Base-by-base conservation (phyloP, 2,888 invertebrate species). In the Choristoneura rosaceana region DNA sequence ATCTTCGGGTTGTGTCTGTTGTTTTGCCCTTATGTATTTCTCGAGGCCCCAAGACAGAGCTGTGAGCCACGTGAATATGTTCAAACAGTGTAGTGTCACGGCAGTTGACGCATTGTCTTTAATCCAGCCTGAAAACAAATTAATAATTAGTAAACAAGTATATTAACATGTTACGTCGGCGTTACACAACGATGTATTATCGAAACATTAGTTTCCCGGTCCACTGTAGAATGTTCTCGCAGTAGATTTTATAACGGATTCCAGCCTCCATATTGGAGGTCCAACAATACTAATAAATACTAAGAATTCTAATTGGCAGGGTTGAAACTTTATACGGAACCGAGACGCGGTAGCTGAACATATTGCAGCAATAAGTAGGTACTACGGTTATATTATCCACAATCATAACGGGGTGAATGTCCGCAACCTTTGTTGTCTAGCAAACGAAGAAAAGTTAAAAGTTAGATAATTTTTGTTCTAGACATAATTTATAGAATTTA, bases 31-130 rank as follows among this genome's bases (percentile, higher is more conserved):
- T 55, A 92, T 86, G 76, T 87, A 93, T 76, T 92, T 93, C 79
- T 96, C 96, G 5, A 95, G 73, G 2, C 94, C 92, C 96, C 96
- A 97, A 1, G 95, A 95, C 10, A 95, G 82, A 0, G 95, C 95
- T 0, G 96, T 96, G 5, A 95, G 76, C 85, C 95, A 96, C 0
- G 96, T 95, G 80, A 96, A 94, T 45, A 96, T 93, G 78, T 96
- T 96, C 1, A 97, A 88, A 75, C 95, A 95, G 81, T 96, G 96
- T 58, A 97, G 83, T 4, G 96, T 95, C 17, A 96, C 90, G 8
- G 95, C 93, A 76, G 96, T 96, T 61, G 95, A 87, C 8, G 94
- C 94, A 3, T 92, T 90, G 85, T 96, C 96, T 78, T 96, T 95
- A 47, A 97, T 94, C 89, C 95, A 95, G 74, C 96, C 96, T 96